Conservation (phyloP, 1,140 invertebrate species). For the Lasioglossum albipes region DNA sequence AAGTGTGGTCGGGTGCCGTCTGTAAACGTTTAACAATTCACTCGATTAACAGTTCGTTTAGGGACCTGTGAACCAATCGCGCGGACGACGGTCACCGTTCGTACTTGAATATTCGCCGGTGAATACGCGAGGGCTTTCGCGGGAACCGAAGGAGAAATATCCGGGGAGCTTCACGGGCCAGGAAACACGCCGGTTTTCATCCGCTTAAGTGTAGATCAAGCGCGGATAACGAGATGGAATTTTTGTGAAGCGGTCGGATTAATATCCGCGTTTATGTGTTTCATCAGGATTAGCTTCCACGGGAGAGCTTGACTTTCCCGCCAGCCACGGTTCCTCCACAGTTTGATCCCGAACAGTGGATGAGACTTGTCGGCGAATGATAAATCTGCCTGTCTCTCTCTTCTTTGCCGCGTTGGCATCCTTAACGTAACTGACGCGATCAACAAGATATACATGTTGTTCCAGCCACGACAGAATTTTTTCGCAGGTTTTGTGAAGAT, state of each 20-base stretch:
- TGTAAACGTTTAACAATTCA: constrained; percentile 31
- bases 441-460: background rate
- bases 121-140: background rate
- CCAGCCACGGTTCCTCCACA: background rate
- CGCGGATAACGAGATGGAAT: background rate
- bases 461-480: too few species aligned
- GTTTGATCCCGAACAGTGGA: background rate
- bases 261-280: background rate
- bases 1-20: background rate
- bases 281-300: background rate
- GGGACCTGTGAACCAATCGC: constrained; percentile 1
- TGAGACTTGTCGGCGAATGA: background rate
- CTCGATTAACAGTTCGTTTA: constrained; percentile 38
- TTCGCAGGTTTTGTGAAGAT: too few species aligned
- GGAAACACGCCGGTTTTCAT: background rate
- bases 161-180: too few species aligned
- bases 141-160: background rate
- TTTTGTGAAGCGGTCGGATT: background rate
- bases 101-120: constrained; percentile 23
- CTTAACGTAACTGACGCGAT: background rate
- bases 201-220: background rate
- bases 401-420: background rate
- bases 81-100: background rate
- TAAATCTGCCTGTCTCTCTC: background rate
- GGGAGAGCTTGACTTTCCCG: background rate